phyloP scores from a whole-genome alignment of 2,797 vertebrate genomes.

The Nannoperca obscura region DNA sequence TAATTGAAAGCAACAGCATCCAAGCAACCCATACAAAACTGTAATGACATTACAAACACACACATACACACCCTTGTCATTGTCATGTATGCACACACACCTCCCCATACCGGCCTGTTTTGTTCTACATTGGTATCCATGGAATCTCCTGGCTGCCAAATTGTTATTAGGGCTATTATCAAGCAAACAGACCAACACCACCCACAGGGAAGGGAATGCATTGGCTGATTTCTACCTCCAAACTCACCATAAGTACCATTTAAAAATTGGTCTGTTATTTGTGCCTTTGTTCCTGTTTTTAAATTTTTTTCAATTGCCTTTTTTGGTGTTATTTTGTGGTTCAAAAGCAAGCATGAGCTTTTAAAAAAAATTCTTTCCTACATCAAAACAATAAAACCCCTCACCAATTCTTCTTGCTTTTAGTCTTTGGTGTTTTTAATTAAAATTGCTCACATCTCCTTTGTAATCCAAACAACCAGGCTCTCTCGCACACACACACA shows the following conservation, averaged over 20 bases:
- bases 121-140: slow-evolving; percentile 32
- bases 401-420: background rate
- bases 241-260: slow-evolving; percentile 25
- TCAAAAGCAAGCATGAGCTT: background rate
- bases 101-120: slow-evolving; percentile 27
- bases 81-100: slow-evolving; percentile 21
- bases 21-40: slow-evolving; percentile 62
- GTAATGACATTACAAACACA: slow-evolving; percentile 61
- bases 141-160: slow-evolving; percentile 53
- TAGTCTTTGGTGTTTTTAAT: slow-evolving; percentile 16
- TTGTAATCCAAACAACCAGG: slow-evolving; percentile 36
- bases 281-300: slow-evolving; percentile 26
- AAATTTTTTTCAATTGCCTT: background rate
- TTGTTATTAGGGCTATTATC: slow-evolving; percentile 63
- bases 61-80: slow-evolving; percentile 1
- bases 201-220: slow-evolving; percentile 39
- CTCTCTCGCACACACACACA: background rate
- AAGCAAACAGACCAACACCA: slow-evolving; percentile 56
- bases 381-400: background rate
- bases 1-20: slow-evolving; percentile 62
- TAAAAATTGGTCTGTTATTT: slow-evolving; percentile 36
- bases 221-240: slow-evolving; percentile 33
- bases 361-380: background rate
- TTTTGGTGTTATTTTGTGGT: background rate
- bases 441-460: slow-evolving; percentile 13